A percentile compares a stretch with the other conserved stretches of the same genome.
Conservation (phyloP, 2,888 invertebrate species). For the Orthosia cruda region DNA sequence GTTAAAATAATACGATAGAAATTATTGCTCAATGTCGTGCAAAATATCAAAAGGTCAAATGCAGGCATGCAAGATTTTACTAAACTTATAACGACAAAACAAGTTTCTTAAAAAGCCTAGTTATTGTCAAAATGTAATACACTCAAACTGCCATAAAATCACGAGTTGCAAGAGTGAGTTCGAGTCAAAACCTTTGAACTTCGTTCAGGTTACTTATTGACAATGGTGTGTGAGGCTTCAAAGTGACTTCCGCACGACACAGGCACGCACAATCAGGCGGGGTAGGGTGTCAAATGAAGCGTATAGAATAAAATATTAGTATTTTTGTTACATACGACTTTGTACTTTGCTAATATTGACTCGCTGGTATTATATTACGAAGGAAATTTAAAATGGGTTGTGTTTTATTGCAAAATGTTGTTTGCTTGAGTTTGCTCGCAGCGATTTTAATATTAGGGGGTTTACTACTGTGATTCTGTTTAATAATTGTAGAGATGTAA, state of each 20-base stretch:
- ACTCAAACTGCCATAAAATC: conserved; percentile 59
- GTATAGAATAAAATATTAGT: conserved; percentile 75
- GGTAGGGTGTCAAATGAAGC: conserved; percentile 78
- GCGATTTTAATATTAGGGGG: conserved; percentile 59
- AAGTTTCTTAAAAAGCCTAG: conserved; percentile 22
- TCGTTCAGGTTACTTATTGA: conserved; percentile 72
- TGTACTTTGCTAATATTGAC: conserved; percentile 67
- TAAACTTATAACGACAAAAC: too few species aligned
- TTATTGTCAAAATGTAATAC: conserved; percentile 42
- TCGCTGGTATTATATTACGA: conserved; percentile 58
- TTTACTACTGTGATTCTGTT: not conserved
- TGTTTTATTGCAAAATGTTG: conserved; percentile 63
- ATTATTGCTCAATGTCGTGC: too few species aligned
- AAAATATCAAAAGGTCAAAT: not conserved
- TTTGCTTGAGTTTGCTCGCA: conserved; percentile 48
- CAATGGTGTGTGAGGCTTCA: conserved; percentile 78
- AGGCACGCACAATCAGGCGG: conserved; percentile 78
- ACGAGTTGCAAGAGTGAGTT: conserved; percentile 44
- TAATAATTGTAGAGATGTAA: not conserved
- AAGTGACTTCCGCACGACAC: conserved; percentile 76
- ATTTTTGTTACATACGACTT: conserved; percentile 69
- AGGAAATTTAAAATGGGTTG: conserved; percentile 67
- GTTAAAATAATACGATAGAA: not conserved
- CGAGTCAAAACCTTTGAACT: conserved; percentile 73
- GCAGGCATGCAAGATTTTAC: not conserved